Conservation (phyloP, 2,797 vertebrate species). For the Cephalopachus bancanus region DNA sequence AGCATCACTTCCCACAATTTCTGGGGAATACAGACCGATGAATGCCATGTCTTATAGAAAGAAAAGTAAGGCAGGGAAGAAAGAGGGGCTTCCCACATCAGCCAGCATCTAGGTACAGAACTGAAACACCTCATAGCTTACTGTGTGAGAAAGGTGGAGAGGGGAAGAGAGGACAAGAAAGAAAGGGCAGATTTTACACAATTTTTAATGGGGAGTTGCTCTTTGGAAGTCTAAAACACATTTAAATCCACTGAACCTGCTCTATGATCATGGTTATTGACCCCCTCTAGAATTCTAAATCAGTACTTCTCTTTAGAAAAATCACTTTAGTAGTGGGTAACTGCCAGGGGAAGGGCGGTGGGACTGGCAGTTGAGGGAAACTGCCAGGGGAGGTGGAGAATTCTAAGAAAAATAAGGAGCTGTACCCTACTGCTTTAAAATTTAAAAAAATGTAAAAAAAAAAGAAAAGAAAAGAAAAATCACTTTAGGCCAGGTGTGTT, state of each 20-base stretch:
- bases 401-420: no score
- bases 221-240: background rate
- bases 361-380: no score
- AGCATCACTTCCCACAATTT: background rate
- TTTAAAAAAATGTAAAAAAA: no score
- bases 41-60: background rate
- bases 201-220: background rate
- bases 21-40: background rate
- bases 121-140: background rate
- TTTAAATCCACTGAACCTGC: background rate
- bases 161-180: background rate
- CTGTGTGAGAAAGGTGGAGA: background rate
- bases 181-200: background rate
- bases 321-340: no score
- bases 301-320: slow-evolving; percentile 3
- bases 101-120: background rate
- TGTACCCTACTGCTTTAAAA: no score
- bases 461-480: no score
- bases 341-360: no score
- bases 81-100: background rate
- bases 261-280: background rate
- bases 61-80: background rate
- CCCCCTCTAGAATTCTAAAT: background rate
- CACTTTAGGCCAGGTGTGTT: no score
- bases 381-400: no score